Evolutionary conservation across 2,797 vertebrate genomes (phyloP), one percentile per base, ranked within the genome.

Genomic region (Mionectes olivaceus): DNA sequence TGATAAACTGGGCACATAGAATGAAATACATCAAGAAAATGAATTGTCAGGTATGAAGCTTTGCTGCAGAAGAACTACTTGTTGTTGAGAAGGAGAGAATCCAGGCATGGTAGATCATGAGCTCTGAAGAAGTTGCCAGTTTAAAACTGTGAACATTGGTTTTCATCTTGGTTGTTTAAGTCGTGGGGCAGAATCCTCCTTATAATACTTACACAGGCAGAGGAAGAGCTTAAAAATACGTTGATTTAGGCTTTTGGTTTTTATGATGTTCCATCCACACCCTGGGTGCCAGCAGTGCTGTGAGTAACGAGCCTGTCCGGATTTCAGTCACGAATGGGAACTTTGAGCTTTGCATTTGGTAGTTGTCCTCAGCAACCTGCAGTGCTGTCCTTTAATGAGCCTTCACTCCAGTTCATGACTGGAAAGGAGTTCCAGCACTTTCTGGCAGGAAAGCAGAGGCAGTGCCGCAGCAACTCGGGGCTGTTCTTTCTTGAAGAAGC

Each of bases 401-500:
- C 68, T 32, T 30, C 11, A 5, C 9, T 5, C 8, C 12, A 46
- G 13, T 3, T 46, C 60, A 3, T 7, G 37, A 4, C 2, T 3
- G 35, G 46, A 5, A n/a, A 68, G 32, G 55, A 70, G 64, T 56
- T 47, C 35, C 64, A 55, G 39, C 24, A 1, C 30, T 46, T 16
- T 1, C 60, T 65, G 82, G 21, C 57, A 60, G 78, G 10, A 32
- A 6, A 22, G 82, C 44, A 63, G 37, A 5, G 39, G 11, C 61
- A 35, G 11, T 28, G 18, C 44, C 80, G 9, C 15, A 25, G 44
- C 24, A 18, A 9, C 59, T 27, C 61, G 0, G 83, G 33, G 23
- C 16, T 13, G 7, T 3, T 47, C 39, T 4, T 33, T 44, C 71
- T 19, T 10, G 1, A 2, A n/a, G 69, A 2, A 44, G 75, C 52